Conservation (phyloP, 2,888 invertebrate species). For the Brenthis hecate region DNA sequence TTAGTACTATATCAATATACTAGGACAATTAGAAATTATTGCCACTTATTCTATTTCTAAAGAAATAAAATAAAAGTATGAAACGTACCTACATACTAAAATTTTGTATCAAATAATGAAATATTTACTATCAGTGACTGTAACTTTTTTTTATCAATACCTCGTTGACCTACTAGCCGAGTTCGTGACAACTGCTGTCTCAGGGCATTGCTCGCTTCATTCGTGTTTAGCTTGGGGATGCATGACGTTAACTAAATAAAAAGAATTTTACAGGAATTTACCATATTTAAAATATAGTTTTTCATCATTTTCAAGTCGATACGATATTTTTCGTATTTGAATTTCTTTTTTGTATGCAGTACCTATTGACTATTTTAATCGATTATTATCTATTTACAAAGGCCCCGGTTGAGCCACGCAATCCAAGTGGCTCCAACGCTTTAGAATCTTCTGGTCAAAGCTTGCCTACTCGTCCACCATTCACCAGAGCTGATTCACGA, state of each 20-base stretch:
- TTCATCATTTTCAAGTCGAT: too few relatives aligned
- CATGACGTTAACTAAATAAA: background rate
- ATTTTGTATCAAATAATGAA: background rate
- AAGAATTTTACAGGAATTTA: too few relatives aligned
- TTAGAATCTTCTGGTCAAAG: slow-evolving; percentile 53
- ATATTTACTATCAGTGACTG: slow-evolving; percentile 9
- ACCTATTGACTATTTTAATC: slow-evolving; percentile 7
- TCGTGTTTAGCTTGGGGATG: slow-evolving; percentile 23
- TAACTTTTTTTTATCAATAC: slow-evolving; percentile 47
- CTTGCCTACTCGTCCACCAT: slow-evolving; percentile 62
- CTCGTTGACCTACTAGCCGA: slow-evolving; percentile 72
- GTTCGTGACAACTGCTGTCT: slow-evolving; percentile 66
- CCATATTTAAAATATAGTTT: too few relatives aligned
- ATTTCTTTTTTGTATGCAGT: too few relatives aligned
- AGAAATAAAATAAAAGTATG: too few relatives aligned
- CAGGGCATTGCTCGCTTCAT: slow-evolving; percentile 48
- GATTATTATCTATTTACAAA: slow-evolving; percentile 50
- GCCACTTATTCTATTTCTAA: too few relatives aligned
- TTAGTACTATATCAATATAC: background rate
- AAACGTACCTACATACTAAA: too few relatives aligned
- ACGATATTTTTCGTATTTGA: too few relatives aligned
- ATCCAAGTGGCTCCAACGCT: slow-evolving; percentile 57
- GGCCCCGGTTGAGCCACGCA: slow-evolving; percentile 66
- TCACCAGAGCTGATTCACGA: slow-evolving; percentile 68
- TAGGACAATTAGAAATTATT: background rate